Evolutionary conservation across 2,797 vertebrate species (phyloP), one percentile per base, ranked within the genome.

Genomic region (Xyrichtys novacula): DNA sequence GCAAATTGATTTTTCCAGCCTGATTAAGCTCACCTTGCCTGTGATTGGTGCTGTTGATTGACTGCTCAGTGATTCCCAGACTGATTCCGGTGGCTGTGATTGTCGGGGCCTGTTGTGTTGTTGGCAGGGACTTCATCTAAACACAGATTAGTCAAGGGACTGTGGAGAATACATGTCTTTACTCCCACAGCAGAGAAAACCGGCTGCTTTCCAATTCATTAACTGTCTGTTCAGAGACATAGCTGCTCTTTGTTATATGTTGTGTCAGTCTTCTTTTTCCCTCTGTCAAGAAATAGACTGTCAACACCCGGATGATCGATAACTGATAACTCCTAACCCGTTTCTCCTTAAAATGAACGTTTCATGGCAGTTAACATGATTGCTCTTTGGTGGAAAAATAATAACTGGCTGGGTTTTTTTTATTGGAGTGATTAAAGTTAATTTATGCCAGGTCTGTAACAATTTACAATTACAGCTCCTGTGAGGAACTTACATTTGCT

Each of bases 31-130:
- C 71, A 63, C 56, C 71, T 76, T 59, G 74, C 16, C 46, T 52
- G 54, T 67, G 78, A 80, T 77, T 69, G 80, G 69, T 50, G 71
- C 57, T 14, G 71, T 15, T 79, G 83, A 85, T 84, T 70, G 83
- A 78, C 76, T 66, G 81, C 67, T 74, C 67, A 34, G 61, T 76
- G 84, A 88, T 81, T 79, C 77, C 68, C 75, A 65, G 55, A 65
- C 57, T 62, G 71, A 63, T 72, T 68, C 61, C 54, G 79, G 68
- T 52, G 32, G 64, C 56, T 47, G 63, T 79, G 74, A 81, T 77
- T 84, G 64, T 49, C 49, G 5, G 48, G 8, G n/a, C 28, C 25
- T 47, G 49, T 36, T 60, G 66, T 59, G 25, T 12, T 56, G 67
- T 73, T 73, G 44, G 42, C 47, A 52, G 54, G 58, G 59, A 63